Evolutionary conservation across 2,113 vertebrate species (phyloP).

Genomic region (Xenopus borealis): DNA sequence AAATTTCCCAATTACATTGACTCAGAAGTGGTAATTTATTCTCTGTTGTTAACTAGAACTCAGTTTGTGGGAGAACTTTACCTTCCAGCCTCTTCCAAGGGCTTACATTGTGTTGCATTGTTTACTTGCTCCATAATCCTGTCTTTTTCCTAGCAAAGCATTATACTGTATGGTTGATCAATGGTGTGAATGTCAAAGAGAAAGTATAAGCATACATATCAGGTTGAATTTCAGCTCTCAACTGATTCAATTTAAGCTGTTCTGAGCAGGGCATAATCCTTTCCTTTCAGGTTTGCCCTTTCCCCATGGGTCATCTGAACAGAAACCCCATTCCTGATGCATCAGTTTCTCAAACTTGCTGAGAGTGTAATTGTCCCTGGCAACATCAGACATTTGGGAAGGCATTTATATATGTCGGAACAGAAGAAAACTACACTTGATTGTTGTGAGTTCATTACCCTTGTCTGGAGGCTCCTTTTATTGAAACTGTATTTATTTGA

Average conservation of each 20-base stretch:
- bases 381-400: conserved; percentile 42
- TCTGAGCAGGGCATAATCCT: conserved; percentile 51
- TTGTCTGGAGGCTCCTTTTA: too few relatives aligned
- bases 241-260: conserved; percentile 47
- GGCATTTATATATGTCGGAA: conserved; percentile 43
- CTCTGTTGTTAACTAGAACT: too few relatives aligned
- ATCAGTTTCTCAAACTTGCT: conserved; percentile 57
- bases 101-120: too few relatives aligned
- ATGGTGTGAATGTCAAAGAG: conserved; percentile 11
- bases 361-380: conserved; percentile 49
- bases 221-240: conserved; percentile 41
- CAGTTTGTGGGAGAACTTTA: too few relatives aligned
- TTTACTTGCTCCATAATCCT: too few relatives aligned
- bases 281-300: conserved; percentile 55
- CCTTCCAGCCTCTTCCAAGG: too few relatives aligned
- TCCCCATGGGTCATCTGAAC: conserved; percentile 43
- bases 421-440: conserved; percentile 15
- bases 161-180: background rate
- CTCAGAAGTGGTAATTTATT: too few relatives aligned
- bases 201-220: conserved; percentile 48
- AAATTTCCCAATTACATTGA: too few relatives aligned
- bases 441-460: background rate
- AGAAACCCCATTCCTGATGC: conserved; percentile 51
- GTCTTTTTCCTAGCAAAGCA: too few relatives aligned
- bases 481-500: too few relatives aligned